Evolutionary conservation across 2,113 vertebrate genomes (phyloP).

Genomic region (Dromiciops gliroides): DNA sequence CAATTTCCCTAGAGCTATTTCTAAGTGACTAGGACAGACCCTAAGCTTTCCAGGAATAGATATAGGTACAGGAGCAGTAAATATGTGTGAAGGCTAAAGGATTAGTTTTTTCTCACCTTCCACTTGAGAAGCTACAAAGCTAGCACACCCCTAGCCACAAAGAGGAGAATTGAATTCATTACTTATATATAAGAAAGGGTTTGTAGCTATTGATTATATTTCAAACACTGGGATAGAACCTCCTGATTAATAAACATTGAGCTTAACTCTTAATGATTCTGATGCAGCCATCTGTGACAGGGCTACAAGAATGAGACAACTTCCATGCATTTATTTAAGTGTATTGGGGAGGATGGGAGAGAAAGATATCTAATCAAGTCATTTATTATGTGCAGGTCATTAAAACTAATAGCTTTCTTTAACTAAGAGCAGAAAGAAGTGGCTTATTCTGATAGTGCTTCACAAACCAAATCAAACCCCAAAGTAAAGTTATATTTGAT

Average conservation of each 20-base stretch:
- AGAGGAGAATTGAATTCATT: neutral
- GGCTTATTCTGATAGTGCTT: slow-evolving; percentile 7
- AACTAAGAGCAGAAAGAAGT: neutral
- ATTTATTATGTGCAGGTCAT: neutral
- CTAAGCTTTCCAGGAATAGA: neutral
- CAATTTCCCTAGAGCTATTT: neutral
- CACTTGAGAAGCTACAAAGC: neutral
- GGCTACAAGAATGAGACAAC: neutral
- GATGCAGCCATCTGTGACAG: neutral
- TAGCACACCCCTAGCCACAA: neutral
- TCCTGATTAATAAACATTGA: slow-evolving; percentile 6
- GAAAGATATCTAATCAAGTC: neutral
- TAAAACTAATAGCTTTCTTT: slow-evolving; percentile 8
- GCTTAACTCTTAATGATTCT: neutral
- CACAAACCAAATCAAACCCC: neutral
- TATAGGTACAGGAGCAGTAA: neutral
- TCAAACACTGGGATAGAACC: neutral
- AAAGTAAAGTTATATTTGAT: neutral
- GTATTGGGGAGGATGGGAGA: slow-evolving; percentile 19
- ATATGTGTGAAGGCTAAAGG: neutral
- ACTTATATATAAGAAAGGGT: neutral
- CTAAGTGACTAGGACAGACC: neutral
- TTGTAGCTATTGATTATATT: slow-evolving; percentile 30
- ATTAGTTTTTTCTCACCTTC: neutral
- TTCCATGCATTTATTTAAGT: neutral